A percentile compares a stretch with the other conserved stretches of the same genome.
phyloP scores from a whole-genome alignment of 2,888 invertebrate species.

The Stenodema calcarata region DNA sequence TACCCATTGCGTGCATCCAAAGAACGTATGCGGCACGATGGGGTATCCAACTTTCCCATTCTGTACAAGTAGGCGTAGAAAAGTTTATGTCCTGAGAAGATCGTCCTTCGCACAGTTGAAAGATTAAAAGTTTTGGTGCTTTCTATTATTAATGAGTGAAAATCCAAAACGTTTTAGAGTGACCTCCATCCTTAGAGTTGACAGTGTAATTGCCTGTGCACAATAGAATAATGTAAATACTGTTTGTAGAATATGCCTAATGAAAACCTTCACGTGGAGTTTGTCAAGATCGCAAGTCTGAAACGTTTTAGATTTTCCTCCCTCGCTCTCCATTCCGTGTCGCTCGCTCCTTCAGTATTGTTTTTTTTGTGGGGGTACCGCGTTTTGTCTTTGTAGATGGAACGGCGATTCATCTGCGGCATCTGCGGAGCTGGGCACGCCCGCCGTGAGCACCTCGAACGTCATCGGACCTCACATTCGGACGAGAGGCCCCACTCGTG shows the following conservation, averaged over 20 bases:
- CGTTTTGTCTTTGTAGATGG: conserved; percentile 50
- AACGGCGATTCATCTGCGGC: conserved; percentile 64
- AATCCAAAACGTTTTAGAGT: conserved; percentile 38
- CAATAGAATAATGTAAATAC: background rate
- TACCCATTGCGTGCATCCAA: no score
- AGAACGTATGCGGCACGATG: no score
- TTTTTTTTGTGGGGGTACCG: conserved; percentile 21
- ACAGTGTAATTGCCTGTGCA: background rate
- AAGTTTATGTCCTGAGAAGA: no score
- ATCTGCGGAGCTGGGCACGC: conserved; percentile 65
- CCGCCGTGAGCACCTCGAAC: conserved; percentile 64
- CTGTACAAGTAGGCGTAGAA: no score
- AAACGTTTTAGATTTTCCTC: conserved; percentile 43
- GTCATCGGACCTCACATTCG: conserved; percentile 64
- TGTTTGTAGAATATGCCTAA: background rate
- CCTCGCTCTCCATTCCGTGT: background rate
- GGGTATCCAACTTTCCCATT: no score
- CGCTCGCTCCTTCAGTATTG: background rate
- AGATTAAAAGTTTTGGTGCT: background rate
- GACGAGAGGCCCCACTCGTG: conserved; percentile 62
- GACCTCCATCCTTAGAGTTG: conserved; percentile 32
- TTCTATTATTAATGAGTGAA: background rate
- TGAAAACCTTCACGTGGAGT: background rate
- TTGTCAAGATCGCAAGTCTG: background rate
- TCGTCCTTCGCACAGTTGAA: background rate